A percentile compares a stretch with the other conserved stretches of the same genome.
Conservation (phyloP, 2,888 invertebrate genomes). For the Parapristionchus giblindavisi region DNA sequence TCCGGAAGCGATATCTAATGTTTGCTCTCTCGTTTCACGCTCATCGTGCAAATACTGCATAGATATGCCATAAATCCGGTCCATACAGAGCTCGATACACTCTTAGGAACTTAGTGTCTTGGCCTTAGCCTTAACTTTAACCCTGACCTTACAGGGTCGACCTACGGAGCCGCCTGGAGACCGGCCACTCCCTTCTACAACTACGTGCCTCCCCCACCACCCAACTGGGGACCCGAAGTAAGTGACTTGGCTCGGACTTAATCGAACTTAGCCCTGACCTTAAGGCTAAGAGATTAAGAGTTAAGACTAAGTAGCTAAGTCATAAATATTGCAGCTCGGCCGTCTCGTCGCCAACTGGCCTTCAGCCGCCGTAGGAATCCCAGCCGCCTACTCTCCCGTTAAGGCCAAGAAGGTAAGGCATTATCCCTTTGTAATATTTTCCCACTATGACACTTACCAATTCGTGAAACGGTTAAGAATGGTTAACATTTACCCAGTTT, state of each 20-base stretch:
- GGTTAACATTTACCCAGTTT: no score
- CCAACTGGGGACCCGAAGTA: constrained; percentile 62
- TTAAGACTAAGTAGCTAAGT: background rate
- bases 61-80: no score
- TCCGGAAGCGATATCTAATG: no score
- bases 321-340: constrained; percentile 42
- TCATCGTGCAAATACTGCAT: no score
- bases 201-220: constrained; percentile 69
- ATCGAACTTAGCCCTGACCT: constrained; percentile 42
- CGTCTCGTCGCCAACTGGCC: constrained; percentile 62
- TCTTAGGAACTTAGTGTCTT: no score
- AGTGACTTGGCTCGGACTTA: background rate
- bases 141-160: constrained; percentile 60
- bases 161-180: constrained; percentile 68
- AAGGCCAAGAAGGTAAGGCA: constrained; percentile 45
- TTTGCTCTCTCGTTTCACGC: no score
- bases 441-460: no score
- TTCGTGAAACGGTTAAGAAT: no score
- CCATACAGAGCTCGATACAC: no score
- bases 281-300: background rate
- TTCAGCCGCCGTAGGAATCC: constrained; percentile 60
- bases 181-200: constrained; percentile 69
- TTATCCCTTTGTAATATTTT: no score
- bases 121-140: no score
- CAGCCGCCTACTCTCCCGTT: constrained; percentile 46